Conservation (phyloP, 2,888 invertebrate genomes). For the Drosophila peninsularis region DNA sequence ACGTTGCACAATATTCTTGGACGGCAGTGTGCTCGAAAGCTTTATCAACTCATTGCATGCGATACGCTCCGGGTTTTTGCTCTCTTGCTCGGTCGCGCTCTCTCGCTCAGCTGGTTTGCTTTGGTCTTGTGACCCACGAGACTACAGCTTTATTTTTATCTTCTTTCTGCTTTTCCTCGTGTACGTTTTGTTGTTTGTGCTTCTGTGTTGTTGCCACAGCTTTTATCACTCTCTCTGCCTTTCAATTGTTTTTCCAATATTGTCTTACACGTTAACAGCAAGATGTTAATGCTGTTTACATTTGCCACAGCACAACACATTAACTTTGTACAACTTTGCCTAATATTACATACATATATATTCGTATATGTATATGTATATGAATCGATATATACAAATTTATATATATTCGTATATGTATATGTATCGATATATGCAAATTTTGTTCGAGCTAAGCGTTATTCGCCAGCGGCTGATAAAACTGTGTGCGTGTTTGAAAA, state of each 20-base stretch:
- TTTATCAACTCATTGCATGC: constrained; percentile 50
- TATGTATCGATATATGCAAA: neutral
- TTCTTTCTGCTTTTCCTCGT: constrained; percentile 20
- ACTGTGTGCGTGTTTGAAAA: constrained; percentile 53
- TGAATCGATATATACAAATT: neutral
- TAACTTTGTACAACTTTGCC: constrained; percentile 17
- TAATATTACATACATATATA: neutral
- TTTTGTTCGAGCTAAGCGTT: constrained; percentile 7
- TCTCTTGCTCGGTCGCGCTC: constrained; percentile 11
- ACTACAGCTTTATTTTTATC: constrained; percentile 42
- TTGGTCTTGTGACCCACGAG: constrained; percentile 74
- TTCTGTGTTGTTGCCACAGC: constrained; percentile 67
- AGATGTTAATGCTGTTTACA: constrained; percentile 46
- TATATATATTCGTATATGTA: neutral
- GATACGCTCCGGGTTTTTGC: constrained; percentile 18
- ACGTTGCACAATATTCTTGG: constrained; percentile 31
- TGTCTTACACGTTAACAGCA: constrained; percentile 53
- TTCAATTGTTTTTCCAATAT: constrained; percentile 64
- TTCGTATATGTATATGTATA: neutral
- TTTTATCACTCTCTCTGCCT: constrained; percentile 72
- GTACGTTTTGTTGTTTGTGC: constrained; percentile 36
- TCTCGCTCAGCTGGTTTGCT: constrained; percentile 46
- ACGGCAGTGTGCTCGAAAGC: constrained; percentile 62
- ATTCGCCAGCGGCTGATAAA: constrained; percentile 11
- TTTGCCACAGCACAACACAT: constrained; percentile 21